Evolutionary conservation across 2,113 vertebrate species (phyloP).

Genomic region (Dromas ardeola): DNA sequence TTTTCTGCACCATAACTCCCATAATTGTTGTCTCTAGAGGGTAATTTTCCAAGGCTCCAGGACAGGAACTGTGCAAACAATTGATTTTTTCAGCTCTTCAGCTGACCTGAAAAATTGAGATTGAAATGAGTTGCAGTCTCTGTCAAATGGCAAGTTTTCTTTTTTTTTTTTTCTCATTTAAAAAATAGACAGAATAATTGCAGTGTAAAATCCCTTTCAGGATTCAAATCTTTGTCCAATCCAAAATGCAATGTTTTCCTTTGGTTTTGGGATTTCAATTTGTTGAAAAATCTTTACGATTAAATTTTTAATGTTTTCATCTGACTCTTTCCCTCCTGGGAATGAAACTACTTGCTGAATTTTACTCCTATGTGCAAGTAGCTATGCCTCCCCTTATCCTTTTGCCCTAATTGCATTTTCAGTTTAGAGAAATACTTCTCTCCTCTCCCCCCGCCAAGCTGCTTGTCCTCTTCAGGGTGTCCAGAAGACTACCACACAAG

Average conservation of each 20-base stretch:
- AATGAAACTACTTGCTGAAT: background rate
- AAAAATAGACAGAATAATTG: background rate
- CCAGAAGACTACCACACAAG: background rate
- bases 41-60: conserved; percentile 1
- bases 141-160: background rate
- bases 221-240: background rate
- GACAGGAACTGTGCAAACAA: background rate
- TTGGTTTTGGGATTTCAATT: background rate
- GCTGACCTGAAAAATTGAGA: background rate
- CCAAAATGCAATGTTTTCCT: background rate
- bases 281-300: background rate
- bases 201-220: background rate
- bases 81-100: background rate
- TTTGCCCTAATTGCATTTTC: background rate
- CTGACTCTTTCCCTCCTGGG: background rate
- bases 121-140: background rate
- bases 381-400: background rate
- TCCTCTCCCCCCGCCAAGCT: fast-evolving
- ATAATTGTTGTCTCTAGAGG: background rate
- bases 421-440: background rate
- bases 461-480: background rate
- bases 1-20: background rate
- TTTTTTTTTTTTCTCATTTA: background rate
- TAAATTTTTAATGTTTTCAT: background rate
- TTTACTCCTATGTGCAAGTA: background rate